Conservation (phyloP, 2,888 invertebrate species). For the Nemoura dubitans region DNA sequence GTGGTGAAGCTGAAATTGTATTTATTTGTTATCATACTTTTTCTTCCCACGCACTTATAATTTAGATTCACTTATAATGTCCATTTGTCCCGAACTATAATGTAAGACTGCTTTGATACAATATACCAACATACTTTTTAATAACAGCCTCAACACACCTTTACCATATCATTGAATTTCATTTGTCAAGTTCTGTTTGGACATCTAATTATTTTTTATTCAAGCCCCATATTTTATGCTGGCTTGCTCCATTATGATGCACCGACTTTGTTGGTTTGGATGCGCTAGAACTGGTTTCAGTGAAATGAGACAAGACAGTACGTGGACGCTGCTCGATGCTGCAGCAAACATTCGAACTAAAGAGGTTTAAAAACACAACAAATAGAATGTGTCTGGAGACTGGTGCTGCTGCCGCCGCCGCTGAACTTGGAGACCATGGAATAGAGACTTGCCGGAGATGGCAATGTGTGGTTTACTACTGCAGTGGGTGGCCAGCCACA, state of each 20-base stretch:
- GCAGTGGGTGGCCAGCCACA: slow-evolving; percentile 14
- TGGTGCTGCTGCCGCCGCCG: background rate
- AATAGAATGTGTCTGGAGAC: slow-evolving; percentile 3
- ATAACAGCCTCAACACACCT: background rate
- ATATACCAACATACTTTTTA: no score
- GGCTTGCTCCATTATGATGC: background rate
- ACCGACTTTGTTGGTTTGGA: slow-evolving; percentile 23
- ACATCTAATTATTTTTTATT: background rate
- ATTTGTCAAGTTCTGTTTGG: background rate
- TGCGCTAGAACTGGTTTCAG: slow-evolving; percentile 34
- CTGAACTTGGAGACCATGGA: background rate
- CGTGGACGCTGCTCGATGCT: background rate
- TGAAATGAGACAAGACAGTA: slow-evolving; percentile 24
- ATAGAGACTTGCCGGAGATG: background rate
- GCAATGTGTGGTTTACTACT: slow-evolving; percentile 4
- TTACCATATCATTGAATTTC: background rate
- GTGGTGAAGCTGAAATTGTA: background rate
- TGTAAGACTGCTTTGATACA: background rate
- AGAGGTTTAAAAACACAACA: slow-evolving; percentile 26
- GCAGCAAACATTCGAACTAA: background rate
- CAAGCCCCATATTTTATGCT: background rate
- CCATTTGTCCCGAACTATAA: background rate
- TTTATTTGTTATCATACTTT: background rate
- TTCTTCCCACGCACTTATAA: background rate
- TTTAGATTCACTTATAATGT: background rate